A percentile compares a stretch with the other conserved stretches of the same genome.
Conservation (phyloP, 2,113 vertebrate species). For the Charina bottae region DNA sequence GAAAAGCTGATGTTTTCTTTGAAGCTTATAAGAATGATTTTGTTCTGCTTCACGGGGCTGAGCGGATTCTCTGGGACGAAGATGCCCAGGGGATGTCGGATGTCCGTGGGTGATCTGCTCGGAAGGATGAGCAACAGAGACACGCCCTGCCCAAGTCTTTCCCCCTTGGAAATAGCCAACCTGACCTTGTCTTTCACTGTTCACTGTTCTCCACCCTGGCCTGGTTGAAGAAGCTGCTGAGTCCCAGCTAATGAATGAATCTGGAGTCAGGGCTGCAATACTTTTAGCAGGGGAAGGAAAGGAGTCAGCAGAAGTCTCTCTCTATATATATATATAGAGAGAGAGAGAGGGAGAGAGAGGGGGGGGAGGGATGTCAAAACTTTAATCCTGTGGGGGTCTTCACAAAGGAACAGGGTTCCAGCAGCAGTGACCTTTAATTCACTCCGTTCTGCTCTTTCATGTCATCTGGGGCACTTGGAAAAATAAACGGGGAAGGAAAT, state of each 20-base stretch:
- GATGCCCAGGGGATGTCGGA: slow-evolving; percentile 30
- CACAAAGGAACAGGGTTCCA: slow-evolving; percentile 81
- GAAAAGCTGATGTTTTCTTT: slow-evolving; percentile 22
- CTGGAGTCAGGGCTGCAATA: slow-evolving; percentile 74
- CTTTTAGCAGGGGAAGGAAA: slow-evolving; percentile 78
- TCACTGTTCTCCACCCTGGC: slow-evolving; percentile 77
- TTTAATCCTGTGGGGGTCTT: slow-evolving; percentile 71
- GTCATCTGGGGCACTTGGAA: slow-evolving; percentile 66
- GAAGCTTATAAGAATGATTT: fast-evolving
- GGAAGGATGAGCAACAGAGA: fast-evolving
- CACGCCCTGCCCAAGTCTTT: not conserved
- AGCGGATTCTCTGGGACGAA: slow-evolving; percentile 39
- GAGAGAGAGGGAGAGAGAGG: not conserved
- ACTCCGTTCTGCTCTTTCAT: slow-evolving; percentile 79
- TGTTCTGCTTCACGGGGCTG: not conserved
- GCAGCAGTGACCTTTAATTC: slow-evolving; percentile 81
- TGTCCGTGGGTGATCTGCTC: not conserved
- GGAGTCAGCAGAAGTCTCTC: slow-evolving; percentile 39
- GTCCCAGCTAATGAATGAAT: slow-evolving; percentile 78
- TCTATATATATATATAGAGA: not conserved
- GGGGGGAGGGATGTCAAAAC: slow-evolving; percentile 60
- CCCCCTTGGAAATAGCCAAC: slow-evolving; percentile 40
- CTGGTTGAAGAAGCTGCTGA: slow-evolving; percentile 42
- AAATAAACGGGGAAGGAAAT: not conserved
- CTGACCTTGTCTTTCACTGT: slow-evolving; percentile 51